Evolutionary conservation across 1,140 invertebrate species (phyloP).

Genomic region (Heliothis subflexa): DNA sequence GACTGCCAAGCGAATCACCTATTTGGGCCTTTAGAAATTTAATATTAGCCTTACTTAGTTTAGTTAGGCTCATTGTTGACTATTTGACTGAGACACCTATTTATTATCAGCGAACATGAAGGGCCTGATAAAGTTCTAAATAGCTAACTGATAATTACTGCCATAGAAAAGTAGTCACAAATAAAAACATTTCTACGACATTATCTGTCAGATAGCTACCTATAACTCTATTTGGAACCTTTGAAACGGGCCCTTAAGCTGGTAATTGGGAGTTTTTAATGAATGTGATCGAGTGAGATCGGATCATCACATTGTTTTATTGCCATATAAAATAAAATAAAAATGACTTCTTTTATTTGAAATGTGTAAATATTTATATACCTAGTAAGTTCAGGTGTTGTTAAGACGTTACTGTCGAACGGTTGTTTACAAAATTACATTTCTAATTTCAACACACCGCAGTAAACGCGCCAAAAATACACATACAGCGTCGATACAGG

Average conservation of each 20-base stretch:
- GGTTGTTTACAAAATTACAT: conserved; percentile 57
- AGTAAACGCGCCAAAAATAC: conserved; percentile 65
- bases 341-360: neutral
- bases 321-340: conserved; percentile 4
- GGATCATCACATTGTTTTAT: neutral
- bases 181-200: too few species aligned
- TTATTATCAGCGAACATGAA: conserved; percentile 13
- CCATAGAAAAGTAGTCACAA: too few species aligned
- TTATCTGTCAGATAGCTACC: too few species aligned
- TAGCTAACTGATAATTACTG: too few species aligned
- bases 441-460: conserved; percentile 57
- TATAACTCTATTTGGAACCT: too few species aligned
- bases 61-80: conserved; percentile 38
- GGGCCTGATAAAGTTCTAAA: too few species aligned
- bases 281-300: neutral
- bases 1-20: conserved; percentile 91
- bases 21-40: conserved; percentile 90
- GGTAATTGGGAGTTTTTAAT: too few species aligned
- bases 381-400: neutral
- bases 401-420: conserved; percentile 20
- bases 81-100: conserved; percentile 62
- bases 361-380: neutral
- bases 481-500: conserved; percentile 60
- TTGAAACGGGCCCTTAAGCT: too few species aligned
- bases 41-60: conserved; percentile 51